Evolutionary conservation across 1,140 invertebrate species (phyloP), one percentile per base, ranked within the genome.

Genomic region (Leptinotarsa undecemlineata): DNA sequence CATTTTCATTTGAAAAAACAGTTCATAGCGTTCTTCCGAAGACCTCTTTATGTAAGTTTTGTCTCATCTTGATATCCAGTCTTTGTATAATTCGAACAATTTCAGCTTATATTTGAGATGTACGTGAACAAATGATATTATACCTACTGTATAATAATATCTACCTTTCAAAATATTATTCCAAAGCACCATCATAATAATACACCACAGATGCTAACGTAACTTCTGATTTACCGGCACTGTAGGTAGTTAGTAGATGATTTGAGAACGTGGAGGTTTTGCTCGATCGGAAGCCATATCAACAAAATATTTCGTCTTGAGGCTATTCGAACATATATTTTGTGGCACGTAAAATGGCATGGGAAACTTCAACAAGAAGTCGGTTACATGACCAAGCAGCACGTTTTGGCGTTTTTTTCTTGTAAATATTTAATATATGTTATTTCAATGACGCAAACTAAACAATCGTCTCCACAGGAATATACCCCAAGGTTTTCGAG

Each of bases 341-440:
- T 57, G 51, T 57, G 51, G 51, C 51, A 57, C 51, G 51, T 17
- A 57, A 57, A 57, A 57, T 57, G 51, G 15, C 14, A 57, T 57
- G 51, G n/a, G 51, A 57, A 57, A 57, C 13, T 57, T 57, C n/a
- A 57, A 57, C 51, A 57, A 57, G 51, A 57, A 57, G 51, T 57
- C 51, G 5, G 51, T 57, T 17, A 57, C 51, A 57, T 19, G 51
- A 57, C n/a, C 51, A 57, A 19, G 51, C 51, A 57, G 17, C 51
- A 57, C 51, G 51, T n/a, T 57, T 57, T 19, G 17, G 51, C 6
- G 6, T 57, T 57, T 57, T 19, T 57, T 5, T 6, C 17, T 57
- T 57, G 17, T 19, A 57, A 19, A 57, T 17, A 4, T 57, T 19
- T n/a, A 57, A 57, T 57, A 57, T 19, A 57, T 6, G 51, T 57